These are phyloP conservation scores for Cephalopachus bancanus DNA, from an alignment of 2,797 vertebrate genomes.

Conservation along the genomic window DNA sequence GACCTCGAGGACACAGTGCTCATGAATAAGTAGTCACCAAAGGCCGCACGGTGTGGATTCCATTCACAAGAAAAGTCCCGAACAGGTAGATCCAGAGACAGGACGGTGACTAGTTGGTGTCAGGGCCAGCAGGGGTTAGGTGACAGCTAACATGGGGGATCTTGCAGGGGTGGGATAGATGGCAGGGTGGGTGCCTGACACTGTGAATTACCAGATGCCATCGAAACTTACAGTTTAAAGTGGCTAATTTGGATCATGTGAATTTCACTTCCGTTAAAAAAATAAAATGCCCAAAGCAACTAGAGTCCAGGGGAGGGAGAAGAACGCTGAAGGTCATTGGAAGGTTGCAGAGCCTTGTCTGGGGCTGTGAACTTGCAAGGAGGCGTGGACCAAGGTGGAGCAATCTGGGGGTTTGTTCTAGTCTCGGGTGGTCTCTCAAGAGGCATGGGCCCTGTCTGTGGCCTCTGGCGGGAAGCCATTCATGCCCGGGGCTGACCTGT, in stretches of 20 bases:
- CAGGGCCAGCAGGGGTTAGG: too few relatives aligned
- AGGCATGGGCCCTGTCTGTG: not conserved
- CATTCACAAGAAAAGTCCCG: too few relatives aligned
- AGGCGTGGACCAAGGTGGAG: not conserved
- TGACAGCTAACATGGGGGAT: too few relatives aligned
- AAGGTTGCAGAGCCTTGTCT: fast-evolving
- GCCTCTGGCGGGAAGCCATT: too few relatives aligned
- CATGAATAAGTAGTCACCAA: too few relatives aligned
- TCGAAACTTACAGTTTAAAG: not conserved
- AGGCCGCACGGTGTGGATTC: too few relatives aligned
- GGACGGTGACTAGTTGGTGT: too few relatives aligned
- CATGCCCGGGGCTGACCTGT: not conserved
- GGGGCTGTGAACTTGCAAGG: fast-evolving
- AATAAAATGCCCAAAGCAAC: not conserved
- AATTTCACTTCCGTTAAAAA: not conserved
- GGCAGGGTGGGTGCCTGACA: not conserved
- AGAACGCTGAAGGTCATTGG: not conserved
- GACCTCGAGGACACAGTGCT: too few relatives aligned
- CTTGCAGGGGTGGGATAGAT: too few relatives aligned
- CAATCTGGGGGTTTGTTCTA: not conserved
- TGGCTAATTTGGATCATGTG: not conserved
- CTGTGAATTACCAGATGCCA: not conserved
- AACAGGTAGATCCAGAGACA: too few relatives aligned
- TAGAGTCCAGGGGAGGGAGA: not conserved
- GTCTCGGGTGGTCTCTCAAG: not conserved